phyloP scores from a whole-genome alignment of 2,797 vertebrate species.

The Enteromius treurensis region DNA sequence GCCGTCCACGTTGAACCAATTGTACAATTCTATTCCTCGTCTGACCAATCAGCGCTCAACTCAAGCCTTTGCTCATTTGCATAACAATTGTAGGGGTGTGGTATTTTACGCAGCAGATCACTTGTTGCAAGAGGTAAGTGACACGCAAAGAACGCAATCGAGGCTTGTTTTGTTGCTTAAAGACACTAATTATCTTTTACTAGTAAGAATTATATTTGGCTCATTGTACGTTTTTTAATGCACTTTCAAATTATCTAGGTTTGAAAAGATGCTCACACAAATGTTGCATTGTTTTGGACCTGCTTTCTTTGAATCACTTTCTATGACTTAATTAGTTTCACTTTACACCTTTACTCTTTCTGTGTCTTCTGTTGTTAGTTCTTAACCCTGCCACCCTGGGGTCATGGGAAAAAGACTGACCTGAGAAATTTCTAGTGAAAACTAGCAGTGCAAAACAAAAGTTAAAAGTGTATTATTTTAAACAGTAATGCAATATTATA shows the following conservation, averaged over 20 bases:
- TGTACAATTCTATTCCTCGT: slow-evolving; percentile 59
- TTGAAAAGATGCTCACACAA: neutral
- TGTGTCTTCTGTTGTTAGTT: slow-evolving; percentile 12
- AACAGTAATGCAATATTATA: neutral
- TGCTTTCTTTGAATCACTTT: slow-evolving; percentile 26
- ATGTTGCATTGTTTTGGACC: neutral
- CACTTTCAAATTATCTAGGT: neutral
- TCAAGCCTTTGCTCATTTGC: slow-evolving; percentile 68
- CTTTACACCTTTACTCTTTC: slow-evolving; percentile 33
- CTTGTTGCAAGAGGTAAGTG: slow-evolving; percentile 68
- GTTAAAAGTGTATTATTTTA: neutral
- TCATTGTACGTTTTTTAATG: neutral
- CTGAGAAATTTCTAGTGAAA: neutral
- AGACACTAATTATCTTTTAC: neutral
- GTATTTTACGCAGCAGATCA: slow-evolving; percentile 43
- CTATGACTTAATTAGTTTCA: slow-evolving; percentile 35
- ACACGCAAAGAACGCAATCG: neutral
- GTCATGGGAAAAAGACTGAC: slow-evolving; percentile 15
- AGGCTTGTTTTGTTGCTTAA: neutral
- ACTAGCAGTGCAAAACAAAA: neutral
- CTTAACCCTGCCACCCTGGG: neutral
- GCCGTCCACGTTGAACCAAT: slow-evolving; percentile 32
- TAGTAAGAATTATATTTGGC: neutral
- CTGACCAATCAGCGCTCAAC: slow-evolving; percentile 71
- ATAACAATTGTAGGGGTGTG: slow-evolving; percentile 70